These are phyloP conservation scores for Heterocephalus glaber DNA, from an alignment of 2,113 vertebrate species.

Conservation along the genomic window DNA sequence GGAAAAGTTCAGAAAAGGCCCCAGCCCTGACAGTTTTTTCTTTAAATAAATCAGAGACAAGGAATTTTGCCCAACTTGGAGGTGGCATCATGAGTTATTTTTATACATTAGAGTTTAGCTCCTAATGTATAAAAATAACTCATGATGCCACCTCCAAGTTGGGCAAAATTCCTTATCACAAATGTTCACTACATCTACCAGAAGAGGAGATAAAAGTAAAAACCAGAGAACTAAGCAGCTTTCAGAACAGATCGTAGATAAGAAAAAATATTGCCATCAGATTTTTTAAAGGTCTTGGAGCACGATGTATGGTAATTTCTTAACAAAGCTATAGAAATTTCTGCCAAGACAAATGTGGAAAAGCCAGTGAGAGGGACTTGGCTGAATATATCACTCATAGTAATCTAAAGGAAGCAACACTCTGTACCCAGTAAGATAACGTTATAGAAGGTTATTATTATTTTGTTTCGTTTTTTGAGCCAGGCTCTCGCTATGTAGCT, in stretches of 20 bases:
- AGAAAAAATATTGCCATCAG: not conserved
- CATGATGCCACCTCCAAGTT: constrained; percentile 25
- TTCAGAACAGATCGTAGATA: constrained; percentile 24
- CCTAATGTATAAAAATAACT: constrained; percentile 61
- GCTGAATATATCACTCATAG: not conserved
- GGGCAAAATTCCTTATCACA: constrained; percentile 49
- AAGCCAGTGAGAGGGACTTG: not conserved
- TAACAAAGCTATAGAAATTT: not conserved
- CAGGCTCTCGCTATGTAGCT: not conserved
- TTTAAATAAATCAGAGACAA: constrained; percentile 42
- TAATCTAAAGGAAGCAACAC: not conserved
- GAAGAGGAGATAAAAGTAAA: constrained; percentile 19
- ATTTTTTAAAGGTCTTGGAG: not conserved
- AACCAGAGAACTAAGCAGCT: not conserved
- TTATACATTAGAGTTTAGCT: constrained; percentile 38
- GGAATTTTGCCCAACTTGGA: constrained; percentile 40
- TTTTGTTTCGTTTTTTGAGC: not conserved
- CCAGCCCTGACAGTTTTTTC: constrained; percentile 32
- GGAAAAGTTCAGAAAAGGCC: constrained; percentile 27
- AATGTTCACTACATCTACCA: not conserved
- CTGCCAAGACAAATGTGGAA: not conserved
- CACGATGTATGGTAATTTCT: not conserved
- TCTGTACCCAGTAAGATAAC: not conserved
- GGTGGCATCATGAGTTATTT: constrained; percentile 60
- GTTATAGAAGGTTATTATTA: not conserved